Evolutionary conservation across 2,113 vertebrate species (phyloP).

Genomic region (Mesitornis unicolor): DNA sequence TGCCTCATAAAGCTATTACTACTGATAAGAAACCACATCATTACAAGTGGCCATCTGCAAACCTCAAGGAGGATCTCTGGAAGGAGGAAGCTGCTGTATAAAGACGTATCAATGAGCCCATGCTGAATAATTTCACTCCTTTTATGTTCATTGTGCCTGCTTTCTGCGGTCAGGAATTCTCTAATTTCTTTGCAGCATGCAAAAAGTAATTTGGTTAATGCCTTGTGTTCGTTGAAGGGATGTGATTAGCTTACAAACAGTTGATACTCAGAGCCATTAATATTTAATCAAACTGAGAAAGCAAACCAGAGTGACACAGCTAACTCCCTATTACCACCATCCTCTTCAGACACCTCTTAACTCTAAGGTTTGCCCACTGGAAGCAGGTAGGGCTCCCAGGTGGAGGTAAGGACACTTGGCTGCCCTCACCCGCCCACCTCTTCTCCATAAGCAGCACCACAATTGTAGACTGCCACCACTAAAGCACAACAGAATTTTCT

Average conservation of each 20-base stretch:
- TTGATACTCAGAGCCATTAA: background rate
- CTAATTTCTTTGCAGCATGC: background rate
- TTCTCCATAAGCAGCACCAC: background rate
- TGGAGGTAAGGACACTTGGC: background rate
- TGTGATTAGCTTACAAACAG: background rate
- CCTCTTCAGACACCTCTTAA: background rate
- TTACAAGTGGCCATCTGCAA: conserved; percentile 40
- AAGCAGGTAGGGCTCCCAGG: background rate
- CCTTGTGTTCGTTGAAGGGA: background rate
- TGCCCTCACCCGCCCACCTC: background rate
- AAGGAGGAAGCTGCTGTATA: background rate
- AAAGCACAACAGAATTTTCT: background rate
- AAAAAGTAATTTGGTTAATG: background rate
- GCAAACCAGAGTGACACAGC: background rate
- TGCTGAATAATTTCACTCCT: background rate
- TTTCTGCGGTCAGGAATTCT: background rate
- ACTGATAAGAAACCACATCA: conserved; percentile 49
- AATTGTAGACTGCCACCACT: background rate
- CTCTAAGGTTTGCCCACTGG: background rate
- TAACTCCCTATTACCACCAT: background rate
- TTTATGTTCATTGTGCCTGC: background rate
- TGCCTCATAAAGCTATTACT: background rate
- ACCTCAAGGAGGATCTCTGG: conserved; percentile 14
- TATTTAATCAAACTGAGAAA: background rate
- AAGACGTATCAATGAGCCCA: background rate